Evolutionary conservation across 2,797 vertebrate species (phyloP), one percentile per base, ranked within the genome.

Genomic region (Hirundo rustica): DNA sequence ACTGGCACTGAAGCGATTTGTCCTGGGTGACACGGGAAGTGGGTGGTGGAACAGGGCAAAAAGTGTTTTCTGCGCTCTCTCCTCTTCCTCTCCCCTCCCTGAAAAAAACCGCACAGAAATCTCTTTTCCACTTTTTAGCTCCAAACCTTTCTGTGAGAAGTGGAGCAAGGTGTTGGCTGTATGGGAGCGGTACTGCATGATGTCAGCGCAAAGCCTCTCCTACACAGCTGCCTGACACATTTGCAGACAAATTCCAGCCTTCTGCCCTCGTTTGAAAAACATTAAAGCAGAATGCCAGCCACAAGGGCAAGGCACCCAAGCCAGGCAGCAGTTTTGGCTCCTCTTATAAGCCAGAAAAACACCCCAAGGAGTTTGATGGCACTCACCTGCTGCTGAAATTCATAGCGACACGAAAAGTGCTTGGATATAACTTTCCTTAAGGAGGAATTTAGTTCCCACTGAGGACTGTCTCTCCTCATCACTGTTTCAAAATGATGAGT

Each of bases 181-280:
- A 72, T 0, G 55, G 79, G 36, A 78, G 58, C 15, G 70, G 12
- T n/a, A 10, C 32, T 70, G 62, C 66, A 88, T 47, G 88, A 55
- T 62, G 64, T 71, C 91, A 86, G 48, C 55, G 81, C 76, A 55
- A 62, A 96, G 54, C 66, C 87, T 70, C 82, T 89, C 85, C 76
- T 30, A 60, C 79, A 53, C 82, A 93, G 94, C 89, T 93, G 91
- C 91, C 40, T 84, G 70, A 76, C 79, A 91, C 76, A 74, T 86
- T 84, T 82, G 67, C 82, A 96, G 82, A 73, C 7, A 1, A 50
- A 75, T 86, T 79, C 82, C 92, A 94, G 74, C 45, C 57, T 91
- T 93, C 83, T 95, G 82, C 55, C 70, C 91, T 72, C 89, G 93
- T 85, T 16, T 93, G 64, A 91, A 70, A 90, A 88, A 60, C 42